Conservation (phyloP, 2,113 vertebrate genomes). For the Zonotrichia leucophrys region DNA sequence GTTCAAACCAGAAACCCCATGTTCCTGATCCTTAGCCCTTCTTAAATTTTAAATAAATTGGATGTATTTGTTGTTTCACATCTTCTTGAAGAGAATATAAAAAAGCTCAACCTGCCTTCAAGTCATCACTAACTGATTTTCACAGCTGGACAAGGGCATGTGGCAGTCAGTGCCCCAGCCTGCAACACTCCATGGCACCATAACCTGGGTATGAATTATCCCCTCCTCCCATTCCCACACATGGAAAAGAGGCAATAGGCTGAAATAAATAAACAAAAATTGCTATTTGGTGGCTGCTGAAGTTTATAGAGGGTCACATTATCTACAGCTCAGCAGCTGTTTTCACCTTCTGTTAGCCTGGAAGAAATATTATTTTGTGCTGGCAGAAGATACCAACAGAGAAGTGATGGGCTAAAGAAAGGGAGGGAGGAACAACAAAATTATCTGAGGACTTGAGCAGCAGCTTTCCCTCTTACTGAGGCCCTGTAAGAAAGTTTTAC, state of each 20-base stretch:
- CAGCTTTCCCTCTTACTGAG: neutral
- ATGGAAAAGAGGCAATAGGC: neutral
- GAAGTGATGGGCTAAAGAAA: neutral
- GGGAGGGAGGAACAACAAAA: neutral
- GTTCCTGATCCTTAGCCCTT: neutral
- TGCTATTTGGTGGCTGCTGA: neutral
- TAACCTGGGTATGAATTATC: neutral
- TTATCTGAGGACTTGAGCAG: neutral
- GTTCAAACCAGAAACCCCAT: neutral
- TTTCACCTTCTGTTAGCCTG: neutral
- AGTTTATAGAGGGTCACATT: neutral
- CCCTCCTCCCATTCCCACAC: neutral
- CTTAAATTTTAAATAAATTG: neutral
- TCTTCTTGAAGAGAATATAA: neutral
- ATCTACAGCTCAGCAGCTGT: conserved; percentile 6
- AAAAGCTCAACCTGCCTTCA: neutral
- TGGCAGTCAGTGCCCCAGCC: neutral
- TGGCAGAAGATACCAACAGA: neutral
- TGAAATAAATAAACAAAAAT: neutral
- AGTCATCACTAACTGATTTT: neutral
- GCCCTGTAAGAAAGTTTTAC: neutral
- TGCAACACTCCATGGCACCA: neutral
- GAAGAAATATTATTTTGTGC: neutral
- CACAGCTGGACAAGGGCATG: neutral
- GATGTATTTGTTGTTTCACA: neutral